These are phyloP conservation scores for Hemaris fuciformis DNA, from an alignment of 2,888 invertebrate species.

Conservation along the genomic window DNA sequence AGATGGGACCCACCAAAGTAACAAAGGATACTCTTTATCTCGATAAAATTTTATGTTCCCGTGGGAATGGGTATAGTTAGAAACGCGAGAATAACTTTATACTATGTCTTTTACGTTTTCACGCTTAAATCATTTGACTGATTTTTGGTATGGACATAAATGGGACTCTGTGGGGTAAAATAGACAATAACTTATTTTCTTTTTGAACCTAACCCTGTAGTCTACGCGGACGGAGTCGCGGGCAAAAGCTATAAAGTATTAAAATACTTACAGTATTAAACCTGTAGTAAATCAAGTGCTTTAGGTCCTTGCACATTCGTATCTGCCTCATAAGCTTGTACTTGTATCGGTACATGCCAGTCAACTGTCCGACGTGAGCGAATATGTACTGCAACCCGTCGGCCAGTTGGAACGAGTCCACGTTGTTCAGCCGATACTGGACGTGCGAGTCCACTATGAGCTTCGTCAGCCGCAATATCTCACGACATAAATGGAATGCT, in stretches of 20 bases:
- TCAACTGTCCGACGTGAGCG: conserved; percentile 99
- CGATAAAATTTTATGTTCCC: no score
- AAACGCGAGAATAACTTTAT: no score
- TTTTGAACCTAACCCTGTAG: no score
- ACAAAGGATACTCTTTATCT: no score
- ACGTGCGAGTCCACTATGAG: conserved; percentile 99
- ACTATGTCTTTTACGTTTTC: no score
- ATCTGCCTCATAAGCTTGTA: conserved; percentile 99
- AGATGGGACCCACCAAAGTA: no score
- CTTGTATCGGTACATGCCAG: conserved; percentile 99
- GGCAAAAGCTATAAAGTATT: not conserved
- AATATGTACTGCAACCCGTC: conserved; percentile 99
- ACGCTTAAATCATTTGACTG: no score
- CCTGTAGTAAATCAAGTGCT: conserved; percentile 99
- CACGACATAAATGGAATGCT: conserved; percentile 99
- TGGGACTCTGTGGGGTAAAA: no score
- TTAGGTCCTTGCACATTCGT: conserved; percentile 99
- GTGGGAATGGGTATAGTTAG: no score
- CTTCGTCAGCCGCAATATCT: conserved; percentile 98
- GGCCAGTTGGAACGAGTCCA: conserved; percentile 98
- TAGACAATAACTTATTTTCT: no score
- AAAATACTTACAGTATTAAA: conserved; percentile 93
- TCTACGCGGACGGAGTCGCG: no score
- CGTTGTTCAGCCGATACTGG: conserved; percentile 99
- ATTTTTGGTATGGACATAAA: no score